Conservation (phyloP, 2,888 invertebrate genomes). For the Aleiodes testaceus region DNA sequence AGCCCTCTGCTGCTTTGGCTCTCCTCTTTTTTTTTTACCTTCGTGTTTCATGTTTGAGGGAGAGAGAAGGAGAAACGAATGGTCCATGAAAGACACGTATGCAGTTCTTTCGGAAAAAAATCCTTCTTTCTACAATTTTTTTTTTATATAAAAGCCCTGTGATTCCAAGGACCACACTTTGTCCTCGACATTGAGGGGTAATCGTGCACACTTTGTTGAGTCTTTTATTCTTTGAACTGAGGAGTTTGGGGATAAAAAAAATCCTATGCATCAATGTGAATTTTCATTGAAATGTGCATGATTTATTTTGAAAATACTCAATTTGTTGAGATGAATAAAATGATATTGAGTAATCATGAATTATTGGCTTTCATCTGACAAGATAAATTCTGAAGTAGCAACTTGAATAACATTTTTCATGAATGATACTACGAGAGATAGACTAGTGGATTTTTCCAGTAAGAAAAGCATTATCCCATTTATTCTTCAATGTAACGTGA, state of each 20-base stretch:
- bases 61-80: constrained; percentile 4
- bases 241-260: too few relatives aligned
- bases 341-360: too few relatives aligned
- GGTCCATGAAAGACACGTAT: constrained; percentile 8
- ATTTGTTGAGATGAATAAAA: too few relatives aligned
- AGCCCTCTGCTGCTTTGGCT: constrained; percentile 42
- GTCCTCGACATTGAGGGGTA: constrained; percentile 1
- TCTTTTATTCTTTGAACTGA: background rate
- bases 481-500: background rate
- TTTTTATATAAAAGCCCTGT: background rate
- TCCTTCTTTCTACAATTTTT: background rate
- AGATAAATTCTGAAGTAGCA: background rate
- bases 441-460: too few relatives aligned
- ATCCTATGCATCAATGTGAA: background rate
- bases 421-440: background rate
- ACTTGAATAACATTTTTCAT: too few relatives aligned
- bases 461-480: background rate
- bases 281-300: too few relatives aligned
- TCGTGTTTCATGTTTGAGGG: constrained; percentile 3
- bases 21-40: constrained; percentile 34
- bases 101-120: background rate
- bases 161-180: constrained; percentile 3
- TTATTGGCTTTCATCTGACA: background rate
- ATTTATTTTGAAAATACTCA: too few relatives aligned
- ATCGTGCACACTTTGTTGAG: background rate